Base-by-base conservation (phyloP, 1,140 invertebrate genomes). In the Heterodera carotae region DNA sequence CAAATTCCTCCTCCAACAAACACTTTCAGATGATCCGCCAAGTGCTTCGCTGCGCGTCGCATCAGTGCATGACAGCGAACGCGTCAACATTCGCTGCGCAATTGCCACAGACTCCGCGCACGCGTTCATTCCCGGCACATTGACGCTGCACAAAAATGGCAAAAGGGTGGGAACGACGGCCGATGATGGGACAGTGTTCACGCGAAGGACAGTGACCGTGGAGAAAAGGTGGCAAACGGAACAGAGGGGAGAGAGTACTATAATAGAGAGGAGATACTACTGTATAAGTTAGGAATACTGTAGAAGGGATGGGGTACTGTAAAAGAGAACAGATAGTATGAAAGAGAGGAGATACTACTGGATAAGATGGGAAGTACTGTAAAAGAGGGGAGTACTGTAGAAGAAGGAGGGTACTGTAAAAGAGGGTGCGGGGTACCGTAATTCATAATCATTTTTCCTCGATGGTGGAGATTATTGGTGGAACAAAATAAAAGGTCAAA, bases 141-240 rank as follows among this genome's bases (percentile, higher is more conserved):
- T 74, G 64, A 27, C 64, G 27, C 36, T 74, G 64, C 72, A 74
- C 64, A 74, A 62, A 62, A 74, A 74, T 25, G 72, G 72, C 22
- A 74, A 74, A 74, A 56, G 27, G 36, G 56, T 74, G 59, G 56
- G 56, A 33, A 62, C 27, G 31, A 33, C 59, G 59, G 56, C 43
- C 36, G 72, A 74, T 12, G 48, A 74, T 29, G 29, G 33, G 62
- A 29, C 33, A 22, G 62, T 29, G 5, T 66, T 29, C 29, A 74
- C 36, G 3, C 64, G 72, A 12, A 27, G 72, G 56, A 71, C 48
- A 33, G 69, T 71, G 59, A 62, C 64, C 62, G 62, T 66, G 22
- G 29, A 66, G 62, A 66, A 66, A 25, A 66, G 62, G 62, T 66
- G 62, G 29, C 60, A 62, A 43, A 43, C 39, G 39, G 39, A 7